These are phyloP conservation scores for Aselliscus stoliczkanus DNA, from an alignment of 2,797 vertebrate species.

Conservation along the genomic window DNA sequence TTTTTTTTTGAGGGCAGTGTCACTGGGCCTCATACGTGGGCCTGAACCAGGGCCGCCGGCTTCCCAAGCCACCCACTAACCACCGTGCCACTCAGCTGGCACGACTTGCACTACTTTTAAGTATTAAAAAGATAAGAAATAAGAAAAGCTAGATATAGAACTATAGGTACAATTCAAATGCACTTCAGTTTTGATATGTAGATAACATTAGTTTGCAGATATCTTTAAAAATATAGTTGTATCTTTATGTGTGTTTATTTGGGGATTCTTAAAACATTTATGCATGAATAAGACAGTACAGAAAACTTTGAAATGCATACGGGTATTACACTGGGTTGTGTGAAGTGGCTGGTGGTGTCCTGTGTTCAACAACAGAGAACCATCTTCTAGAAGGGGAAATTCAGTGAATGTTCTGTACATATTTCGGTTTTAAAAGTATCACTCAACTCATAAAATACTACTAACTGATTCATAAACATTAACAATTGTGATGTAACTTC, in stretches of 20 bases:
- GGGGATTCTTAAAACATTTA: neutral
- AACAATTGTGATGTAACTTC: neutral
- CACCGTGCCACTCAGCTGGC: too few relatives aligned
- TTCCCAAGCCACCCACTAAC: too few relatives aligned
- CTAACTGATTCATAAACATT: neutral
- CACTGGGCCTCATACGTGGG: too few relatives aligned
- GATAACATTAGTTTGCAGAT: neutral
- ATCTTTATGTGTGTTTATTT: neutral
- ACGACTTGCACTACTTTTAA: neutral
- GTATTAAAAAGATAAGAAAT: constrained; percentile 14
- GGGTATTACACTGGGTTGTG: neutral
- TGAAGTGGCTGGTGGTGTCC: neutral
- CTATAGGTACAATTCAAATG: neutral
- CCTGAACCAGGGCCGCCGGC: too few relatives aligned
- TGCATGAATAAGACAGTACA: neutral
- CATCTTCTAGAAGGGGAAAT: neutral
- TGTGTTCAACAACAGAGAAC: neutral
- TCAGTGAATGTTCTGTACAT: neutral
- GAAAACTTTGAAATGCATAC: too few relatives aligned
- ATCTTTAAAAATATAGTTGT: constrained; percentile 23
- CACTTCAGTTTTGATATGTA: constrained; percentile 36
- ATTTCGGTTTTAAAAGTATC: neutral
- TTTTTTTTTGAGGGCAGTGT: too few relatives aligned
- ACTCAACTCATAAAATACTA: neutral
- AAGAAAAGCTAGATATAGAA: neutral